phyloP scores from a whole-genome alignment of 2,113 vertebrate species.

The Actenoides hombroni region DNA sequence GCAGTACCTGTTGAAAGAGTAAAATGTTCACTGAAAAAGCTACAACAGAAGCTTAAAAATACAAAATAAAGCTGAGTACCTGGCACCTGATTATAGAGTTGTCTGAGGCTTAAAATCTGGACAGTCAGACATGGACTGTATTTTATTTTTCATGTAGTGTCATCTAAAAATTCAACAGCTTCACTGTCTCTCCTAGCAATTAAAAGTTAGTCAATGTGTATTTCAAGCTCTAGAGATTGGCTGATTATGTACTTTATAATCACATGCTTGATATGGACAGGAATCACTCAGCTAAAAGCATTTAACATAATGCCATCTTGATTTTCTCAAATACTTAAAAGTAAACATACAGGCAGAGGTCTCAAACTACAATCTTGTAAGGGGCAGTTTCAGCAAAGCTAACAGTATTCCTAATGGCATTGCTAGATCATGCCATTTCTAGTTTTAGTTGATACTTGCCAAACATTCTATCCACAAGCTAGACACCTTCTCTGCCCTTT shows the following conservation, averaged over 20 bases:
- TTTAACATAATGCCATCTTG: not conserved
- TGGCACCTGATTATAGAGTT: not conserved
- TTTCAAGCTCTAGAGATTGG: not conserved
- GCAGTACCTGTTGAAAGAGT: conserved; percentile 74
- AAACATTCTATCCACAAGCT: not conserved
- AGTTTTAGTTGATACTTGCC: not conserved
- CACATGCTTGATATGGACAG: not conserved
- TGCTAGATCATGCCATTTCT: not conserved
- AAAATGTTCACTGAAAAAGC: not conserved
- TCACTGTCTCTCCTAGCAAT: not conserved
- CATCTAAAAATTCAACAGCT: not conserved
- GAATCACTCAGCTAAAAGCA: not conserved
- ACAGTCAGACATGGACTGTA: not conserved
- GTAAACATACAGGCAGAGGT: not conserved
- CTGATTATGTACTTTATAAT: not conserved
- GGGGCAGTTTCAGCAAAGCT: not conserved
- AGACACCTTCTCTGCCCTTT: not conserved
- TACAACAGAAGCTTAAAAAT: not conserved
- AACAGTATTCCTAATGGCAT: not conserved
- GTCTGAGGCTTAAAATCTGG: not conserved
- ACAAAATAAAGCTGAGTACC: not conserved
- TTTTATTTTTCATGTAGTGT: not conserved
- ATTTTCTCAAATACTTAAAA: not conserved
- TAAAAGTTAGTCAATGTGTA: not conserved
- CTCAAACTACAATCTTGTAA: not conserved